These are phyloP conservation scores for Xestia ashworthii DNA, from an alignment of 2,888 invertebrate species.

Conservation along the genomic window DNA sequence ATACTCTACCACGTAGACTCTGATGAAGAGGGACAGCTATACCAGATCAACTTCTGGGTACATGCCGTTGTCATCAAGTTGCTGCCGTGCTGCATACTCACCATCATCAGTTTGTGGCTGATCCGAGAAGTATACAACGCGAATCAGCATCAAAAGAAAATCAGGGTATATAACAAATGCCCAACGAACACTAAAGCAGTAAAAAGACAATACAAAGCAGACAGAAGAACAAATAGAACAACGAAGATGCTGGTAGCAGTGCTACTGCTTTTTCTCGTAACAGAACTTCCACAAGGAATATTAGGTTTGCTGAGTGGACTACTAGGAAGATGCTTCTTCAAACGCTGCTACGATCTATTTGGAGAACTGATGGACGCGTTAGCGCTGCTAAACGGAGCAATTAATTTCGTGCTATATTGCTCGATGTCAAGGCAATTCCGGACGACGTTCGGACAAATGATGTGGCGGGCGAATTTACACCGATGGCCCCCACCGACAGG, in stretches of 20 bases:
- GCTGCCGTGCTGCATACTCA: slow-evolving; percentile 94
- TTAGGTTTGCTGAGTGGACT: slow-evolving; percentile 87
- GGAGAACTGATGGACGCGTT: slow-evolving; percentile 97
- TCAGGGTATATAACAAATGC: slow-evolving; percentile 86
- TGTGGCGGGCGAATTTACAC: slow-evolving; percentile 86
- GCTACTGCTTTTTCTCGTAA: slow-evolving; percentile 95
- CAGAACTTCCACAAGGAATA: slow-evolving; percentile 96
- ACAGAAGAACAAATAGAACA: slow-evolving; percentile 93
- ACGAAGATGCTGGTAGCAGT: slow-evolving; percentile 97
- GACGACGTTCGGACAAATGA: slow-evolving; percentile 86
- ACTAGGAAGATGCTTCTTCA: slow-evolving; percentile 93
- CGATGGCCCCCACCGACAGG: slow-evolving; percentile 87
- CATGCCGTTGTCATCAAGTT: slow-evolving; percentile 95
- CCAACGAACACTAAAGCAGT: slow-evolving; percentile 82
- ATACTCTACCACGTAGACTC: slow-evolving; percentile 89
- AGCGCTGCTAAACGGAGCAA: slow-evolving; percentile 97
- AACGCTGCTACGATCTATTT: slow-evolving; percentile 94
- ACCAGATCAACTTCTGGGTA: slow-evolving; percentile 95
- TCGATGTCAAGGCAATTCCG: slow-evolving; percentile 98
- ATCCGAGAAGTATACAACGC: slow-evolving; percentile 94
- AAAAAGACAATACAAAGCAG: slow-evolving; percentile 85
- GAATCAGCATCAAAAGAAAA: slow-evolving; percentile 92
- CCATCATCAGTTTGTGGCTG: slow-evolving; percentile 93
- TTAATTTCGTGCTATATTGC: slow-evolving; percentile 98
- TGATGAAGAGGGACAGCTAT: slow-evolving; percentile 91